Evolutionary conservation across 2,888 invertebrate species (phyloP).

Genomic region (Tetramorium bicarinatum): DNA sequence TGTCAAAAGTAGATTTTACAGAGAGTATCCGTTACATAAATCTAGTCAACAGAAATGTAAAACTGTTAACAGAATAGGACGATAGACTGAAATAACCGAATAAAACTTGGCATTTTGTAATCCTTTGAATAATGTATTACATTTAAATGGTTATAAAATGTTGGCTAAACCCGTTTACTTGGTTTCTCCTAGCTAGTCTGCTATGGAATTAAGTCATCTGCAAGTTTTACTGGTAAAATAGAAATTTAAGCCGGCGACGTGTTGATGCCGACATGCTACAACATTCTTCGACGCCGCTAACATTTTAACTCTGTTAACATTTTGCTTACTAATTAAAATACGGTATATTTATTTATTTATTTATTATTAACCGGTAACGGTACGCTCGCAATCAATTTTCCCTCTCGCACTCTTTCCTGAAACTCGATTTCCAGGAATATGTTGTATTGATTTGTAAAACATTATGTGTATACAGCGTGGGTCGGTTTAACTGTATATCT

Average conservation of each 20-base stretch:
- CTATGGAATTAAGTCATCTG: neutral
- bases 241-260: neutral
- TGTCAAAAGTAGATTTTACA: neutral
- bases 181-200: neutral
- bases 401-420: neutral
- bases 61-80: neutral
- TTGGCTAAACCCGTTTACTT: neutral
- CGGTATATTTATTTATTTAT: neutral
- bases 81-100: neutral
- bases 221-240: neutral
- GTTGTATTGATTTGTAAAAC: neutral
- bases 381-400: neutral
- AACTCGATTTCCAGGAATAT: neutral
- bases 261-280: too few species aligned
- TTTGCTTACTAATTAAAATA: neutral
- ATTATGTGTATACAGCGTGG: neutral
- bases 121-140: neutral
- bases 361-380: neutral
- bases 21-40: neutral
- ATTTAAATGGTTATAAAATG: neutral
- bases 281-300: too few species aligned
- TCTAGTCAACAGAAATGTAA: neutral
- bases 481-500: slow-evolving; percentile 4
- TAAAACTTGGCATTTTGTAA: neutral
- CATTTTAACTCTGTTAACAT: neutral